Evolutionary conservation across 2,888 invertebrate species (phyloP), one percentile per base, ranked within the genome.

Genomic region (Sphaeridia pumilis): DNA sequence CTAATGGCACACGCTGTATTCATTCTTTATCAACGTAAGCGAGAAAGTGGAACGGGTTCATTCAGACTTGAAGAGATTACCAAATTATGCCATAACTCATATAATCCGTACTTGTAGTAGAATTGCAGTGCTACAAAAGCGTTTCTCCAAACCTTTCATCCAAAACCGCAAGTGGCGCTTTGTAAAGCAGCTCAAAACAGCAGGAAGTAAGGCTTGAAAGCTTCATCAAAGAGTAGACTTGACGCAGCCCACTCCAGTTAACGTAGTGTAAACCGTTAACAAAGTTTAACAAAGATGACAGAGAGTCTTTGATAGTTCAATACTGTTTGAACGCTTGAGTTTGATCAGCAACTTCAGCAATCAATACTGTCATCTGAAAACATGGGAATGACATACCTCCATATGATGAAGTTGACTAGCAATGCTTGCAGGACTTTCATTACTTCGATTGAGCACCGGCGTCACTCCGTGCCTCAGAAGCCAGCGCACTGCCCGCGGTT

Each of bases 331-430:
- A 46, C 17, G 38, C 22, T 20, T 25, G 26, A 25, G 43, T 7
- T 24, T 43, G 4, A 22, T 43, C 5, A 36, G 12, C 31, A 7
- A 12, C 31, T 17, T 14, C 41, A 41, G 12, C 24, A 43, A 43
- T 43, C 7, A 12, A 43, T 3, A n/a, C 2, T 22, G 41, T 41
- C 3, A 24, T 4, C n/a, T 10, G 17, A n/a, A n/a, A n/a, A n/a
- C n/a, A n/a, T n/a, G n/a, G 31, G 7, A 14, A 38, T 17, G 5
- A 51, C 27, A 46, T 70, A 87, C 88, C 80, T 89, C 86, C 61
- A 85, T 80, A 68, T 89, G 87, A 69, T 88, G 87, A 68, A 88
- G 86, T 69, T 90, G 88, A 7, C 88, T 88, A 0, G 90, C 90
- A 69, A 88, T 88, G 68, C 89, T 88, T 61, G 90, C 83, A 3